Conservation (phyloP, 1,140 invertebrate species). For the Anastrepha ludens region DNA sequence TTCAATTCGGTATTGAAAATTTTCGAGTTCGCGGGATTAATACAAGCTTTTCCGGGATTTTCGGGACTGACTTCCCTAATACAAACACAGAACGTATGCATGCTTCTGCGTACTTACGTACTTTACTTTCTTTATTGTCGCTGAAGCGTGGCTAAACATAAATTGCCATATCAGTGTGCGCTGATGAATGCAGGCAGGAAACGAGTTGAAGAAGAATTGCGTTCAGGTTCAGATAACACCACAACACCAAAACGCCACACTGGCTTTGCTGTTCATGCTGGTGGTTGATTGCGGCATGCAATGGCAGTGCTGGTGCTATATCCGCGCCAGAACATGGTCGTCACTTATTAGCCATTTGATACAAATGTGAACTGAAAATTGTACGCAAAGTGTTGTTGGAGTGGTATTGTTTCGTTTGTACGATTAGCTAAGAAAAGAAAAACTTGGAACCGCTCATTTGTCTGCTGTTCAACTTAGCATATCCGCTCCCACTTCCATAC, state of each 20-base stretch:
- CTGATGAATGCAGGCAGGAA: conserved; percentile 42
- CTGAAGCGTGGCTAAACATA: conserved; percentile 15
- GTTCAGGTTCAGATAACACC: conserved; percentile 47
- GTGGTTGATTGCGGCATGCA: conserved; percentile 1
- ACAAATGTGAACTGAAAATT: neutral
- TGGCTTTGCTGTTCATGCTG: neutral
- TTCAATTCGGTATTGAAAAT: too few species aligned
- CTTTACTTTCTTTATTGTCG: conserved; percentile 40
- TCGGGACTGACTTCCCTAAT: too few species aligned
- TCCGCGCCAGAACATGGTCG: conserved; percentile 22
- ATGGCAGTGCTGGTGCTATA: conserved; percentile 10
- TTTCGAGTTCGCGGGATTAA: too few species aligned
- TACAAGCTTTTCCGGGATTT: too few species aligned
- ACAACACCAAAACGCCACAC: neutral
- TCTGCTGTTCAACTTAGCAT: conserved; percentile 50
- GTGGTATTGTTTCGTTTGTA: neutral
- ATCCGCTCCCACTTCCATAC: neutral
- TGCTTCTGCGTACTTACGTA: neutral
- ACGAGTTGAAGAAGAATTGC: conserved; percentile 50
- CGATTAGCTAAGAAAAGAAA: neutral
- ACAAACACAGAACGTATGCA: neutral
- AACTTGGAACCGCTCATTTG: conserved; percentile 34
- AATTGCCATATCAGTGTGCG: conserved; percentile 22
- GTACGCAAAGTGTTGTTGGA: neutral
- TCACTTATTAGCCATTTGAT: conserved; percentile 4